Evolutionary conservation across 2,113 vertebrate species (phyloP).

Genomic region (Trinectes maculatus): DNA sequence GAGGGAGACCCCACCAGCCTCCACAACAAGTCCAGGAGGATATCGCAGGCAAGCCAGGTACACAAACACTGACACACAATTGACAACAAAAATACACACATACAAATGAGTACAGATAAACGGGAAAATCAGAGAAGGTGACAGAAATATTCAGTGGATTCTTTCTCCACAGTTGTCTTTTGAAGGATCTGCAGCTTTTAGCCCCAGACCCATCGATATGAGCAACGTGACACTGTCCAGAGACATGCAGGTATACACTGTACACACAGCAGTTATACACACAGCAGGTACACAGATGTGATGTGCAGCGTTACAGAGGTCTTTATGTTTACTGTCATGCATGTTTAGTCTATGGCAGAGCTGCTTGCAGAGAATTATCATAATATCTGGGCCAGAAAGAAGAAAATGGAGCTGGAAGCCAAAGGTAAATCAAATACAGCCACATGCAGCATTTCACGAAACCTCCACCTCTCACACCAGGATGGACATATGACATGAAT

Average conservation of each 20-base stretch:
- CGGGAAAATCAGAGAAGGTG: background rate
- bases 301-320: background rate
- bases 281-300: background rate
- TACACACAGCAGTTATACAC: background rate
- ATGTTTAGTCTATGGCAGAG: constrained; percentile 92
- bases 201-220: constrained; percentile 94
- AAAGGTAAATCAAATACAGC: constrained; percentile 85
- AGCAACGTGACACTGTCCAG: constrained; percentile 95
- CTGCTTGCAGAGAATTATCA: constrained; percentile 98
- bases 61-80: background rate
- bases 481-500: too few relatives aligned
- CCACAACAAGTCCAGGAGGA: constrained; percentile 88
- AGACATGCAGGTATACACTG: constrained; percentile 86
- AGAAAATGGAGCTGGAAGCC: constrained; percentile 93
- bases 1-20: constrained; percentile 90
- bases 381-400: constrained; percentile 96
- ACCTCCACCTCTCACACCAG: too few relatives aligned
- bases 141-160: background rate
- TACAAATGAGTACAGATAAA: background rate
- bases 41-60: constrained; percentile 94
- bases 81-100: background rate
- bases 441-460: background rate
- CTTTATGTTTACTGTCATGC: constrained; percentile 5
- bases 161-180: constrained; percentile 85
- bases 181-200: constrained; percentile 89